Evolutionary conservation across 2,797 vertebrate species (phyloP).

Genomic region (Spea hammondii): DNA sequence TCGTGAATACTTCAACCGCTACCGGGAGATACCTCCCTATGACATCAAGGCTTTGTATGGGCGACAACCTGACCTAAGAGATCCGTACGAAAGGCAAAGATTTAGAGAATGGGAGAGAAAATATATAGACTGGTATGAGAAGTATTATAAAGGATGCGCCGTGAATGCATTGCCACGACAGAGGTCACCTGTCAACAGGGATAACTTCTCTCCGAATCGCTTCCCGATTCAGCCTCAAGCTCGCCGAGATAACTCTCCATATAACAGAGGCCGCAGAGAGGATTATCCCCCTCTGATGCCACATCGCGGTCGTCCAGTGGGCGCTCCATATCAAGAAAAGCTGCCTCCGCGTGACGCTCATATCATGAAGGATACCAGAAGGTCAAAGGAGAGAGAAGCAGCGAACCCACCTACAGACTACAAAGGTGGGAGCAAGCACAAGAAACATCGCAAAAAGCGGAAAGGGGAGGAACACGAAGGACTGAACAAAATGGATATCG

Average conservation of each 20-base stretch:
- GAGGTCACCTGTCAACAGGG: constrained; percentile 68
- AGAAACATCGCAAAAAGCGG: constrained; percentile 76
- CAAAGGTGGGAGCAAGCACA: constrained; percentile 81
- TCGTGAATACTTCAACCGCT: constrained; percentile 74
- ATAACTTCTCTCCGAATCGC: constrained; percentile 74
- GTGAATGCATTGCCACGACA: constrained; percentile 76
- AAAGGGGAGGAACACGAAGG: constrained; percentile 72
- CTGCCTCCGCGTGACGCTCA: constrained; percentile 69
- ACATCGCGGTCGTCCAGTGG: constrained; percentile 67
- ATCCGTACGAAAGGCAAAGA: constrained; percentile 80
- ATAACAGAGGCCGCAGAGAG: constrained; percentile 78
- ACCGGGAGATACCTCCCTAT: constrained; percentile 75
- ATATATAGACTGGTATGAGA: constrained; percentile 92
- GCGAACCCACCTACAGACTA: constrained; percentile 69
- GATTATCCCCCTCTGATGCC: constrained; percentile 71
- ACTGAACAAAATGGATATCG: constrained; percentile 64
- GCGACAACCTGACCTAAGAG: constrained; percentile 77
- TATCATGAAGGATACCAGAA: constrained; percentile 67
- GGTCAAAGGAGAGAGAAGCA: constrained; percentile 76
- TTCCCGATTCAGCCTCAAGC: constrained; percentile 75
- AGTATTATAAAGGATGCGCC: constrained; percentile 84
- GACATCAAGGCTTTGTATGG: constrained; percentile 79
- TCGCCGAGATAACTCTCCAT: constrained; percentile 65
- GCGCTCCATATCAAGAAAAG: constrained; percentile 69
- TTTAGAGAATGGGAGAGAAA: constrained; percentile 88